These are phyloP conservation scores for Cyclargus thomasi DNA, from an alignment of 1,140 invertebrate genomes.

Conservation along the genomic window DNA sequence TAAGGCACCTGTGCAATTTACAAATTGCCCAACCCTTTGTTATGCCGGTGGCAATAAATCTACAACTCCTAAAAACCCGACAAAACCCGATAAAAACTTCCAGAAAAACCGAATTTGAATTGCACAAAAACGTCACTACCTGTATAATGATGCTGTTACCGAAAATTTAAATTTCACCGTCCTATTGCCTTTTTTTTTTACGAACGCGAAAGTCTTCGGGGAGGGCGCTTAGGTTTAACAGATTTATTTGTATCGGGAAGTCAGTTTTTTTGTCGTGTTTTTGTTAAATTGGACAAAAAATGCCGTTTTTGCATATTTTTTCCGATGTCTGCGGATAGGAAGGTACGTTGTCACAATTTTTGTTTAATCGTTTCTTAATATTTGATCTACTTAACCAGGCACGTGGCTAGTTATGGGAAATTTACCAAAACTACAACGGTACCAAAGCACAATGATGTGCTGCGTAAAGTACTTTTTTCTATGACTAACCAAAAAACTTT, in stretches of 20 bases:
- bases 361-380: not conserved
- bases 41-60: conserved; percentile 53
- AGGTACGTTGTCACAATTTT: conserved; percentile 27
- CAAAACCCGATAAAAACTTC: conserved; percentile 40
- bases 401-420: no score
- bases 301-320: conserved; percentile 39
- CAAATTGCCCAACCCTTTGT: conserved; percentile 31
- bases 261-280: conserved; percentile 47
- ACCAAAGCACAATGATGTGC: no score
- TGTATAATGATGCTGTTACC: conserved; percentile 52
- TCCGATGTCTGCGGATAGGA: conserved; percentile 36
- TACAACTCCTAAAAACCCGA: conserved; percentile 48
- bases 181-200: conserved; percentile 20
- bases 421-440: no score
- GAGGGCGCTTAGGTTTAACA: conserved; percentile 54
- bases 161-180: conserved; percentile 52
- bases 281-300: conserved; percentile 54
- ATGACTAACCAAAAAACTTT: no score
- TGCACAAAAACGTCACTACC: conserved; percentile 51
- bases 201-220: conserved; percentile 35
- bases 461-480: no score
- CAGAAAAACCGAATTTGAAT: conserved; percentile 55
- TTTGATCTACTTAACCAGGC: no score
- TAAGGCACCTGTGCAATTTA: not conserved
- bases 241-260: conserved; percentile 56